Evolutionary conservation across 2,113 vertebrate species (phyloP).

Genomic region (Microtus montanus): DNA sequence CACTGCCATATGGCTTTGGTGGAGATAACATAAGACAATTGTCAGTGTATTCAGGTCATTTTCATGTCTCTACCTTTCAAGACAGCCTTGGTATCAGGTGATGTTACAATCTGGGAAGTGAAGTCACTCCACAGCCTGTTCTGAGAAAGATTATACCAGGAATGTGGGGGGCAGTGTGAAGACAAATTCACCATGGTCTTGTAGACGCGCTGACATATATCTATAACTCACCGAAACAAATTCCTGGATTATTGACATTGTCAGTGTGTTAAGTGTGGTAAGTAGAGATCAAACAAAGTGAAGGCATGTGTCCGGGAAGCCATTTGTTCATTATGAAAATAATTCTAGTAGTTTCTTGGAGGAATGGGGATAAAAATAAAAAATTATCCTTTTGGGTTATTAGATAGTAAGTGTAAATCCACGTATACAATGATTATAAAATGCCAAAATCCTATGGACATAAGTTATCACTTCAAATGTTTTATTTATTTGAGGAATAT

Average conservation of each 20-base stretch:
- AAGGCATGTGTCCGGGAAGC: neutral
- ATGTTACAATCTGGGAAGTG: neutral
- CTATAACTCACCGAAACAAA: neutral
- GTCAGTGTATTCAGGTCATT: neutral
- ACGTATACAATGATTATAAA: neutral
- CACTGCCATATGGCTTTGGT: neutral
- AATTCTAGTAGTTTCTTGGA: neutral
- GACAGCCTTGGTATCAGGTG: rapidly evolving
- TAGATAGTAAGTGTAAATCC: neutral
- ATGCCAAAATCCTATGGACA: neutral
- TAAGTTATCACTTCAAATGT: neutral
- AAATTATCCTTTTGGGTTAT: neutral
- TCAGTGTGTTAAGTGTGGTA: neutral
- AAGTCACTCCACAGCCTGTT: neutral
- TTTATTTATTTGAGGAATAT: neutral
- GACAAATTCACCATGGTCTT: neutral
- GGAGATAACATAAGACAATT: neutral
- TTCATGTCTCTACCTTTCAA: neutral
- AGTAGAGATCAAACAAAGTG: neutral
- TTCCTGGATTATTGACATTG: neutral
- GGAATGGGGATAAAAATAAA: neutral
- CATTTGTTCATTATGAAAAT: neutral
- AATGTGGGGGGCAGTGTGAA: rapidly evolving
- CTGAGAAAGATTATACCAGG: neutral
- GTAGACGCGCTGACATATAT: neutral